Evolutionary conservation across 2,797 vertebrate genomes (phyloP), one percentile per base, ranked within the genome.

Genomic region (Enteromius fasciolatus): DNA sequence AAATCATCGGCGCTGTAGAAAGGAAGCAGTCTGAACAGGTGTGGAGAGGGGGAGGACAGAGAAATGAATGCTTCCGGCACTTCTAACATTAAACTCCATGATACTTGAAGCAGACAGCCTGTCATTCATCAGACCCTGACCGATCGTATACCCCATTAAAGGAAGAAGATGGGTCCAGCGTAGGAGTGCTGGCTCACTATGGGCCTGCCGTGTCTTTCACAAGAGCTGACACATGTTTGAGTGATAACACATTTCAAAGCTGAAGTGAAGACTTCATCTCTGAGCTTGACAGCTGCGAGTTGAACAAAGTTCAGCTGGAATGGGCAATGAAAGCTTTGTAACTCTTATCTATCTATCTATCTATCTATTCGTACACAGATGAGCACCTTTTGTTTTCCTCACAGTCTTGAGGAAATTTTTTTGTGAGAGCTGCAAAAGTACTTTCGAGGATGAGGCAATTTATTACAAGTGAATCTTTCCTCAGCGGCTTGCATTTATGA

Each of bases 21-120:
- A 70, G 68, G 67, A 84, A 76, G 76, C 74, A 67, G 66, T 76
- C 78, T 44, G 59, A 87, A 82, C 86, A 88, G 87, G 90, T 90
- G 88, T 83, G 76, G 80, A 72, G 76, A 78, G 79, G 72, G 76
- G 70, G 80, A 80, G 79, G 66, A 82, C 72, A 83, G 79, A 80
- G 72, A 84, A 81, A 59, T 63, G 33, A 46, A 85, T 84, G 77
- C 82, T 84, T 84, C 78, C 76, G 33, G 82, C 66, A 85, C 73
- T 63, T 87, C 74, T 23, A 57, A 79, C 75, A 80, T 80, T 81
- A 59, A 87, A 76, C 68, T 84, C 68, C 52, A 84, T 85, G 78
- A 81, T 83, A 75, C n/a, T 44, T 84, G 64, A 85, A 74, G 84
- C 72, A 69, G 66, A 64, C 23, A 52, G 57, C 36, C 59, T 36